Base-by-base conservation (phyloP, 1,140 invertebrate genomes). In the Caenorhabditis latens region DNA sequence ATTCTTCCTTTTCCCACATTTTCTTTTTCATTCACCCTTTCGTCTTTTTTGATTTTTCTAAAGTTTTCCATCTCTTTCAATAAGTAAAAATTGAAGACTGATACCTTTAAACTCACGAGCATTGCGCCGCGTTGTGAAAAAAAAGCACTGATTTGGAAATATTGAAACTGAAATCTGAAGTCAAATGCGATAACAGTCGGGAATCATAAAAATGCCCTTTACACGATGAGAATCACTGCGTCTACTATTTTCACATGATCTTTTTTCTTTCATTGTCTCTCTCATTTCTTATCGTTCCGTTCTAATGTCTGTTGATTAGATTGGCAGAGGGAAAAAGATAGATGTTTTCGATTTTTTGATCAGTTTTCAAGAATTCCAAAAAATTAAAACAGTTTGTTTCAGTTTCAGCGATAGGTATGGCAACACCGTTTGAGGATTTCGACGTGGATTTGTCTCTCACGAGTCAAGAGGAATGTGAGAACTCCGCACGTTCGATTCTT, bases 401-500 rank as follows among this genome's bases (percentile, higher is more conserved):
- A 71, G 5, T 71, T 71, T 46, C 16, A 43, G 32, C 21, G 40
- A 24, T 9, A n/a, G 21, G 9, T 11, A 79, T 79, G 71, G 13
- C 71, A 9, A n/a, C 9, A 6, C 11, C 46, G 46, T 79, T 79
- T 79, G 46, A 79, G 53, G 53, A 16, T 1, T 85, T 85, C 43
- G 9, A 65, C 4, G 58, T 48, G 14, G 48, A 85, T 14, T 24
- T 85, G 24, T 71, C 84, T 13, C n/a, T 85, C 8, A 85, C 61
- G 0, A 61, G 57, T 55, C 46, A 65, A 42, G 9, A 5, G 6
- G 50, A 85, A 4, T 87, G 86, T 24, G 83, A 84, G 21, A 43
- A 87, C 4, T 46, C 40, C 3, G 88, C 88, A 3, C 57, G 61
- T n/a, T 50, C 65, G 43, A 53, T 89, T 46, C 46, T 82, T 19